Conservation (phyloP, 2,113 vertebrate genomes). For the Python bivittatus region DNA sequence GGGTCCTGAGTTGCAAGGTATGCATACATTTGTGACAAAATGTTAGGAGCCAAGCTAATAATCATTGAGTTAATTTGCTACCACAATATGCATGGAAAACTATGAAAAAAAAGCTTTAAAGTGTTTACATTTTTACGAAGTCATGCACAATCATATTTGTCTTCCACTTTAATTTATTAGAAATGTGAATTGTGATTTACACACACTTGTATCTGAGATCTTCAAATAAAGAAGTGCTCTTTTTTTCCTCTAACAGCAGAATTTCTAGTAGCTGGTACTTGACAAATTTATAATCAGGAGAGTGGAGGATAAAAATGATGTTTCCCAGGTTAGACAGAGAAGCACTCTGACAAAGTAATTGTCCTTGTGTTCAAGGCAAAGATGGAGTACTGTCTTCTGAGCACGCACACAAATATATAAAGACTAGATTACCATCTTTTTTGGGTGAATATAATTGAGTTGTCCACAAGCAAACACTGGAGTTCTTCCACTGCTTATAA, state of each 20-base stretch:
- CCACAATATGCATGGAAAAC: neutral
- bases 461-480: neutral
- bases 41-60: neutral
- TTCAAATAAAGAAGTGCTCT: neutral
- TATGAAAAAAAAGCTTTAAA: neutral
- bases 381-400: neutral
- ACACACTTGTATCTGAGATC: neutral
- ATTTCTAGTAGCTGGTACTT: neutral
- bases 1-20: conserved; percentile 85
- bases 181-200: neutral
- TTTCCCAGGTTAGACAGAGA: neutral
- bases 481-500: neutral
- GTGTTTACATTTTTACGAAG: neutral
- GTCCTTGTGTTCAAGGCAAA: neutral
- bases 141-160: neutral
- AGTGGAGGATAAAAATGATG: neutral
- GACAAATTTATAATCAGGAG: neutral
- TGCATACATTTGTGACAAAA: neutral
- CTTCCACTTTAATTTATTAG: neutral
- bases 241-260: neutral
- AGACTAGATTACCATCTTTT: neutral
- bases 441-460: neutral
- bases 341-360: neutral
- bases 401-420: neutral
- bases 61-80: neutral